A percentile compares a stretch with the other conserved stretches of the same genome.
These are phyloP conservation scores for Hetaerina titia DNA, from an alignment of 2,888 invertebrate species.

Conservation along the genomic window DNA sequence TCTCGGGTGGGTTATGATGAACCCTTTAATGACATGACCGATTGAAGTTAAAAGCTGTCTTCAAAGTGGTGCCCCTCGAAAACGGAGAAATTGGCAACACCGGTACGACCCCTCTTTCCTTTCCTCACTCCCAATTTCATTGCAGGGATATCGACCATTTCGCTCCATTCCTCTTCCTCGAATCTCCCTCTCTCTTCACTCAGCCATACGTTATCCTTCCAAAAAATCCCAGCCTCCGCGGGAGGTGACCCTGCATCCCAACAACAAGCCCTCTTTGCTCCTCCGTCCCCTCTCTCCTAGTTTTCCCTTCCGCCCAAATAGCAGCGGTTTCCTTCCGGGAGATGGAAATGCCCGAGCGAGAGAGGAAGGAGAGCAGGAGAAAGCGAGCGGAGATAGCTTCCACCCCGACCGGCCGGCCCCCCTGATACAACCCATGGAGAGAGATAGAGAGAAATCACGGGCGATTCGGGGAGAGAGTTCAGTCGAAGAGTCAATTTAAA, in stretches of 20 bases:
- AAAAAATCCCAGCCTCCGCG: slow-evolving; percentile 22
- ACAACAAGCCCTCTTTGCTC: neutral
- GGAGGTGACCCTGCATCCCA: slow-evolving; percentile 27
- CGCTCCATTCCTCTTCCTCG: neutral
- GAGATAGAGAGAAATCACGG: neutral
- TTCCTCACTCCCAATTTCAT: neutral
- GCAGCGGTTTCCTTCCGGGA: neutral
- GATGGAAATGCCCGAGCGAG: neutral
- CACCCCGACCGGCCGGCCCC: neutral
- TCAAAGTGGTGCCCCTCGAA: neutral
- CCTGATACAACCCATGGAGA: neutral
- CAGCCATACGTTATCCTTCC: slow-evolving; percentile 16
- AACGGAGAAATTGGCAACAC: slow-evolving; percentile 32
- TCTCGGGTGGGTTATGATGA: no score
- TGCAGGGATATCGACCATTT: slow-evolving; percentile 29
- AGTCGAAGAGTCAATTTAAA: neutral
- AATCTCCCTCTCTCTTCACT: neutral
- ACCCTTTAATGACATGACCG: no score
- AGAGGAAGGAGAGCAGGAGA: neutral
- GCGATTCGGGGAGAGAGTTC: neutral
- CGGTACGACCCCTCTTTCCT: neutral
- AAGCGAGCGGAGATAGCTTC: neutral
- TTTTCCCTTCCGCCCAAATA: slow-evolving; percentile 12
- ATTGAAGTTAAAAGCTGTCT: neutral
- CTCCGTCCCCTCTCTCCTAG: neutral